phyloP scores from a whole-genome alignment of 2,797 vertebrate genomes.

The Heliangelus exortis region DNA sequence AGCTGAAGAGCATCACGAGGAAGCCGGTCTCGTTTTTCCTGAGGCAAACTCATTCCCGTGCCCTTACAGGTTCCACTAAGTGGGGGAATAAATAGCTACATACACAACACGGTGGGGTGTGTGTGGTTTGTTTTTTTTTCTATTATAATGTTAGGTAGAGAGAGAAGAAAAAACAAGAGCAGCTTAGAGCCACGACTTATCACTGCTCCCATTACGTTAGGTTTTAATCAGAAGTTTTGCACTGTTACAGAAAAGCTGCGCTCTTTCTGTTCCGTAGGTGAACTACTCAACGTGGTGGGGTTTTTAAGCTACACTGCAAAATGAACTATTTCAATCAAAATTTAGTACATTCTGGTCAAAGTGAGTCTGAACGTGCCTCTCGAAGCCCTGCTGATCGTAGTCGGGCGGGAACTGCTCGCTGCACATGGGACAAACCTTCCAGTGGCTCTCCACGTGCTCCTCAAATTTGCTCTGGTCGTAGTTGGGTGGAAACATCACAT shows the following conservation, averaged over 20 bases:
- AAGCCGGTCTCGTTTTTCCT: neutral
- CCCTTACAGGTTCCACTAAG: slow-evolving; percentile 58
- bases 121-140: neutral
- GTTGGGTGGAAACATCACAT: slow-evolving; percentile 97
- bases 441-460: slow-evolving; percentile 98
- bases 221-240: slow-evolving; percentile 44
- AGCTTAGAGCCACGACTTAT: slow-evolving; percentile 7
- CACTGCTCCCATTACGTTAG: slow-evolving; percentile 33
- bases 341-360: slow-evolving; percentile 90
- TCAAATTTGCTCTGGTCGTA: slow-evolving; percentile 98
- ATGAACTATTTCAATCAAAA: slow-evolving; percentile 83
- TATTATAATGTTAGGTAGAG: slow-evolving; percentile 56
- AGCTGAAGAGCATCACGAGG: slow-evolving; percentile 17
- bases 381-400: slow-evolving; percentile 94
- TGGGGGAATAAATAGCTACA: slow-evolving; percentile 69
- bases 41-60: slow-evolving; percentile 10
- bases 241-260: neutral
- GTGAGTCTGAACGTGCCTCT: slow-evolving; percentile 96
- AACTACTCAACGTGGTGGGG: neutral
- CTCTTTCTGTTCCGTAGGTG: neutral
- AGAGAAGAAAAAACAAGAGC: slow-evolving; percentile 50
- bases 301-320: slow-evolving; percentile 54
- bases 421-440: slow-evolving; percentile 99
- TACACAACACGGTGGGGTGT: slow-evolving; percentile 9
- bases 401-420: slow-evolving; percentile 96